These are phyloP conservation scores for Narcine bancroftii DNA, from an alignment of 2,113 vertebrate species.

Conservation along the genomic window DNA sequence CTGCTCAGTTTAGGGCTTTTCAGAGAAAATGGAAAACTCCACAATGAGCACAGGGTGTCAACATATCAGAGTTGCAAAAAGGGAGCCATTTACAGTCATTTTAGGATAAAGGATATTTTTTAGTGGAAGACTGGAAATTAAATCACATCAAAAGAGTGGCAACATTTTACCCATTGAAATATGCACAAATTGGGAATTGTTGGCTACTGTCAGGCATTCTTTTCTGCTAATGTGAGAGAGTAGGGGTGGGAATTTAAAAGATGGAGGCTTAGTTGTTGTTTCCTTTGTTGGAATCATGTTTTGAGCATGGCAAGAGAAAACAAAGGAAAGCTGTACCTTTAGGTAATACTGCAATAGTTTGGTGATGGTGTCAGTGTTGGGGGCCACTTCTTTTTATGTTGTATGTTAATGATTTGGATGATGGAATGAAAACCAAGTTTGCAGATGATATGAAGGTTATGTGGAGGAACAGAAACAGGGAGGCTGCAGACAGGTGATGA, in stretches of 20 bases:
- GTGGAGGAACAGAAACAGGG: no score
- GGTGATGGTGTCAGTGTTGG: no score
- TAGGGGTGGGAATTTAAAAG: neutral
- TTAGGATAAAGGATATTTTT: neutral
- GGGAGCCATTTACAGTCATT: neutral
- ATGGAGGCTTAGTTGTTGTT: neutral
- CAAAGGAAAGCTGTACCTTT: neutral
- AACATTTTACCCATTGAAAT: neutral
- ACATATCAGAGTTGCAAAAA: neutral
- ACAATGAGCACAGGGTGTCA: neutral
- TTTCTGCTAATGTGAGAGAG: neutral
- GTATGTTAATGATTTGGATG: no score
- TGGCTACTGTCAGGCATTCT: neutral
- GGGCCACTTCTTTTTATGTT: no score
- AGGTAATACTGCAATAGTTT: neutral
- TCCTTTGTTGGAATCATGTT: neutral
- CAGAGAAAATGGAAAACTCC: neutral
- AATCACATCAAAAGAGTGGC: neutral
- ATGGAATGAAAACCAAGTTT: no score
- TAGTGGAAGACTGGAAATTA: neutral
- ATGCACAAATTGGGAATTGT: neutral
- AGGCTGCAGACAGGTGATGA: no score
- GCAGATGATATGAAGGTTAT: no score
- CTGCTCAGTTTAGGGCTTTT: slow-evolving; percentile 8
- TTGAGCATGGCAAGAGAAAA: neutral